Conservation (phyloP, 2,113 vertebrate species). For the Callocephalon fimbriatum region DNA sequence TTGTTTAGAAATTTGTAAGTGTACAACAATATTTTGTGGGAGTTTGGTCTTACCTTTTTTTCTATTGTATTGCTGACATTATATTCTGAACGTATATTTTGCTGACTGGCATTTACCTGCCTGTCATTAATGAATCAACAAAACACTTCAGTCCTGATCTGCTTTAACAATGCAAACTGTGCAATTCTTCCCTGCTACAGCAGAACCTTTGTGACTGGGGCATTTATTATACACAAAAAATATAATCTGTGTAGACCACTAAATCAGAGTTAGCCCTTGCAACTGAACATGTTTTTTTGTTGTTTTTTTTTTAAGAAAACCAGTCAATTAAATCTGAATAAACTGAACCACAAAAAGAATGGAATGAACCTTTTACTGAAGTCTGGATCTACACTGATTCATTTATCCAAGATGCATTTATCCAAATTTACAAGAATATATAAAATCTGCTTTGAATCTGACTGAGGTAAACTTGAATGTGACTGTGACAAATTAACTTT, state of each 20-base stretch:
- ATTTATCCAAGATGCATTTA: not conserved
- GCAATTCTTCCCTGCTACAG: not conserved
- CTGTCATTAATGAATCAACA: not conserved
- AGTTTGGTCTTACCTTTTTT: not conserved
- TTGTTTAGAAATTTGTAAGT: not conserved
- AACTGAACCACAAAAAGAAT: not conserved
- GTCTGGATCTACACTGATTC: not conserved
- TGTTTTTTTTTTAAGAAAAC: not conserved
- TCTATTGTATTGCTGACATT: not conserved
- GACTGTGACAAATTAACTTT: conserved; percentile 35
- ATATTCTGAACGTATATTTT: not conserved
- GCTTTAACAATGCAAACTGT: not conserved
- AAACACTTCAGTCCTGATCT: not conserved
- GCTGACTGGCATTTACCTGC: not conserved
- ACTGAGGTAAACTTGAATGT: not conserved
- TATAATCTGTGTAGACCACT: not conserved
- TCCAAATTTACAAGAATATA: conserved; percentile 7
- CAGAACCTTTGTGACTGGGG: not conserved
- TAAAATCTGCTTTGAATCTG: conserved; percentile 8
- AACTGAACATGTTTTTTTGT: not conserved
- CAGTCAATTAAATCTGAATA: not conserved
- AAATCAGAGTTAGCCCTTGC: not conserved
- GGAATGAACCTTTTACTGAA: not conserved
- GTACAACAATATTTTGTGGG: not conserved
- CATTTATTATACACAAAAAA: not conserved